Percentiles rank a stretch among this genome's conserved stretches.
phyloP scores from a whole-genome alignment of 2,113 vertebrate species.

The Tricholaema leucomelas region DNA sequence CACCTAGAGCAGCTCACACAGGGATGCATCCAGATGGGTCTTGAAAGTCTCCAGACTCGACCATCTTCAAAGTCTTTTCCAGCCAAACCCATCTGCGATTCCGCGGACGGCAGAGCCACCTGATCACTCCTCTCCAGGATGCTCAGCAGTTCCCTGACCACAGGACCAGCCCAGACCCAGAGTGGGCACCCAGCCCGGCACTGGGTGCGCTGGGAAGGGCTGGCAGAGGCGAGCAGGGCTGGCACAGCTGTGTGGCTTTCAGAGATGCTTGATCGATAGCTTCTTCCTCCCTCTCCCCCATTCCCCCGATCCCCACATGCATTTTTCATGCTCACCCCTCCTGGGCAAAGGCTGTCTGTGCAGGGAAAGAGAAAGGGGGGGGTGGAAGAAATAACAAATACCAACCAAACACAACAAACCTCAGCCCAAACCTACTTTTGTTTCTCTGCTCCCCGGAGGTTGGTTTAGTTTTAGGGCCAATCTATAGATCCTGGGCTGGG shows the following conservation, averaged over 20 bases:
- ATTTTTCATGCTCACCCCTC: constrained; percentile 77
- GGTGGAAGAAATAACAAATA: neutral
- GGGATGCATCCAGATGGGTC: too few relatives aligned
- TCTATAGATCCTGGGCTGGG: constrained; percentile 67
- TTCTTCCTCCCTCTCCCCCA: constrained; percentile 51
- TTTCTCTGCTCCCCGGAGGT: constrained; percentile 45
- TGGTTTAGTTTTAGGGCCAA: constrained; percentile 69
- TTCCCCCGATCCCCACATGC: constrained; percentile 64
- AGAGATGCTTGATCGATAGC: constrained; percentile 79
- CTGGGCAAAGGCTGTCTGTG: constrained; percentile 56
- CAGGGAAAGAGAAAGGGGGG: constrained; percentile 36
- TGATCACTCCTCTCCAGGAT: fast-evolving
- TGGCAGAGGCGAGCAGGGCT: neutral
- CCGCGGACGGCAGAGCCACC: neutral
- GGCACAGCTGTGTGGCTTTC: constrained; percentile 81
- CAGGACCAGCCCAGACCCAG: fast-evolving
- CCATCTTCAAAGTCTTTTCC: too few relatives aligned
- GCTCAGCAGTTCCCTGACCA: neutral
- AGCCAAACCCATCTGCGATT: too few relatives aligned
- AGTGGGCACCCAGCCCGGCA: neutral
- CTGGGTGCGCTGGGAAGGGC: neutral
- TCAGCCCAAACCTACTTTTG: constrained; percentile 52
- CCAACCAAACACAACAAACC: constrained; percentile 30
- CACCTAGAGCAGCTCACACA: too few relatives aligned
- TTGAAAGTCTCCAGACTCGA: too few relatives aligned